Percentiles rank a stretch among this genome's conserved stretches.
phyloP scores from a whole-genome alignment of 1,140 invertebrate species.

The Caenorhabditis elegans region WBcel235 BX284606.5:17644001-17644500 shows the following conservation, averaged over 20 bases:
- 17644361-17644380: no score
- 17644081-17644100: constrained; percentile 1
- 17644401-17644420: background rate
- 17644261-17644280: background rate
- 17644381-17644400: background rate
- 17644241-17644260: no score
- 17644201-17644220: background rate
- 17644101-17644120: background rate
- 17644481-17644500: no score
- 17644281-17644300: background rate
- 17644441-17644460: no score
- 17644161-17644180: background rate
- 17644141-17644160: constrained; percentile 13
- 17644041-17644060: constrained; percentile 19
- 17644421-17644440: no score
- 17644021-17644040: background rate
- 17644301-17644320: background rate
- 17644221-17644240: no score
- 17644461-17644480: no score
- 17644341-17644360: background rate
- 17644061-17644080: background rate
- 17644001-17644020: background rate
- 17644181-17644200: background rate
- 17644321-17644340: background rate
- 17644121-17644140: no score